Percentiles rank a stretch among this genome's conserved stretches.
Conservation (phyloP, 1,140 invertebrate species). For the Drosophila arawakana region DNA sequence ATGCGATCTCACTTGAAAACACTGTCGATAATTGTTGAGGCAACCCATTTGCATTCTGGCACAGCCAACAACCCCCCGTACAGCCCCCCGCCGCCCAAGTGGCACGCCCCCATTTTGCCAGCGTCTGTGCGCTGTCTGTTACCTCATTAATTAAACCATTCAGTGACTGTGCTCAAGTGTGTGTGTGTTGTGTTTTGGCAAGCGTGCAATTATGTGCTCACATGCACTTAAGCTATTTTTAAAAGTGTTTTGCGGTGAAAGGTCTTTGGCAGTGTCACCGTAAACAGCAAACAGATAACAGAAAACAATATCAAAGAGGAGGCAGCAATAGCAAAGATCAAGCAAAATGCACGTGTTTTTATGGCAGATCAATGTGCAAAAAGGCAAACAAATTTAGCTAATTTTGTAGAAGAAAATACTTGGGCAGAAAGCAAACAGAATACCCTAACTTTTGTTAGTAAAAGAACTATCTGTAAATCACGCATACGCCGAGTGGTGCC, state of each 20-base stretch:
- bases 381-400: not conserved
- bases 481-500: not conserved
- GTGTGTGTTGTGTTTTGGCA: constrained; percentile 39
- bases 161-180: constrained; percentile 3
- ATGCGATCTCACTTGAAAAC: constrained; percentile 1
- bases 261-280: constrained; percentile 49
- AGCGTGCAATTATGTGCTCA: constrained; percentile 46
- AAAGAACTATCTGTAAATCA: not conserved
- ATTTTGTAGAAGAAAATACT: not conserved
- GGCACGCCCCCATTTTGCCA: constrained; percentile 41
- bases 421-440: too few relatives aligned
- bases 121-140: constrained; percentile 49
- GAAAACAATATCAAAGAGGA: constrained; percentile 12
- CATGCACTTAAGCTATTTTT: constrained; percentile 44
- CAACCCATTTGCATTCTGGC: constrained; percentile 27
- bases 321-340: constrained; percentile 5
- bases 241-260: constrained; percentile 40
- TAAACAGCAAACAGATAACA: constrained; percentile 3
- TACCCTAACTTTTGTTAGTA: too few relatives aligned
- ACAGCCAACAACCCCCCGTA: not conserved
- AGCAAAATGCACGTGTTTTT: not conserved
- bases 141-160: constrained; percentile 47
- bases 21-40: constrained; percentile 5
- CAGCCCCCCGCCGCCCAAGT: not conserved
- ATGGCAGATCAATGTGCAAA: not conserved